A percentile compares a stretch with the other conserved stretches of the same genome.
Conservation (phyloP, 2,888 invertebrate genomes). For the Brachyptera risi region DNA sequence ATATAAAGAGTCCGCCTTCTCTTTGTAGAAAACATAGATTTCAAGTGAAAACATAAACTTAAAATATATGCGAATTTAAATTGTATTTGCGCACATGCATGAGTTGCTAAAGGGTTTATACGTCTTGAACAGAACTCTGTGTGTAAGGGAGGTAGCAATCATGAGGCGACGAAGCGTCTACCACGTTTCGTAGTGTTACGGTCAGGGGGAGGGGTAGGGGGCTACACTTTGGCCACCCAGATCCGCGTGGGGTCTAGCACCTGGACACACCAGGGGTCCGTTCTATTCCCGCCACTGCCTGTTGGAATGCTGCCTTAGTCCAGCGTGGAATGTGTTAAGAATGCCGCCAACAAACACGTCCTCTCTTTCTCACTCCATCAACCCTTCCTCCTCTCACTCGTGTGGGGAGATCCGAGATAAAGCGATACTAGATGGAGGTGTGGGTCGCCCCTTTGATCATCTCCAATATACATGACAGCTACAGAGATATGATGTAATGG, state of each 20-base stretch:
- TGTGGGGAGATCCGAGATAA: background rate
- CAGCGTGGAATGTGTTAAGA: background rate
- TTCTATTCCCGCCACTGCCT: constrained; percentile 1
- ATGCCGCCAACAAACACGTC: background rate
- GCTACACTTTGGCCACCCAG: constrained; percentile 1
- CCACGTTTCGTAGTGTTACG: no score
- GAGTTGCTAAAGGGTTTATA: no score
- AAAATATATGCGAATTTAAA: no score
- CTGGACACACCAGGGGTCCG: constrained; percentile 9
- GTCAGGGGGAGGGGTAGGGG: no score
- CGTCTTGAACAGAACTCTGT: no score
- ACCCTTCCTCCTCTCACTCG: background rate
- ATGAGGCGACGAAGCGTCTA: no score
- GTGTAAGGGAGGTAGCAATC: no score
- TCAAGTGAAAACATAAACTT: no score
- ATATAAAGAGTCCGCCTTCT: no score
- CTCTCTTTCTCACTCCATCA: constrained; percentile 7
- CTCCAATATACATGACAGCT: constrained; percentile 12
- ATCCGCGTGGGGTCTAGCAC: constrained; percentile 12
- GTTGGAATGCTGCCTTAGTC: constrained; percentile 8
- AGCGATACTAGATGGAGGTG: constrained; percentile 12
- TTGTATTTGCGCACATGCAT: no score
- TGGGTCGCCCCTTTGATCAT: constrained; percentile 22
- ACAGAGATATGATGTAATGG: constrained; percentile 11
- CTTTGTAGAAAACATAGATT: no score